phyloP scores from a whole-genome alignment of 2,113 vertebrate genomes.

The Amphilophus citrinellus region DNA sequence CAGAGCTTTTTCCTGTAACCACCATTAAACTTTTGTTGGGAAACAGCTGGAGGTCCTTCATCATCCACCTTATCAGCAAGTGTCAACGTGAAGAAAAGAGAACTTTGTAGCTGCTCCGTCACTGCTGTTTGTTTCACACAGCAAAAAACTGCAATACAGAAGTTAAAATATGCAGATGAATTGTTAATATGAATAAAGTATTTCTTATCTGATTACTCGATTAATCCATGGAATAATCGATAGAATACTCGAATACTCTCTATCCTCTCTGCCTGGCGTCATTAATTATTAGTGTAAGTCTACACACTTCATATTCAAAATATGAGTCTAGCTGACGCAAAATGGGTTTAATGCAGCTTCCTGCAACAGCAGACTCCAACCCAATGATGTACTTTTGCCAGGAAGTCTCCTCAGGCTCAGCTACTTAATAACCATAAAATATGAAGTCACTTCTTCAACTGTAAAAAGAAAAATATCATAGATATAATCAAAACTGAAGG shows the following conservation, averaged over 20 bases:
- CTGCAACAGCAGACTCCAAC: not conserved
- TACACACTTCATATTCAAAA: not conserved
- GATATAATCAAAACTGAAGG: conserved; percentile 1
- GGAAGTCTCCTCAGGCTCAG: not conserved
- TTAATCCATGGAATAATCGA: too few relatives aligned
- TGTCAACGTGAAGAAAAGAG: too few relatives aligned
- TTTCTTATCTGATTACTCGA: not conserved
- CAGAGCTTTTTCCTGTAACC: too few relatives aligned
- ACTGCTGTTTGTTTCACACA: too few relatives aligned
- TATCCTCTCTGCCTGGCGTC: not conserved
- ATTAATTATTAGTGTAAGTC: not conserved
- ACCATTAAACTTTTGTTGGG: too few relatives aligned
- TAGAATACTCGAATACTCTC: not conserved
- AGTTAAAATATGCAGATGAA: too few relatives aligned
- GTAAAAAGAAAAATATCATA: not conserved
- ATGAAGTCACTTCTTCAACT: not conserved
- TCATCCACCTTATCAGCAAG: too few relatives aligned
- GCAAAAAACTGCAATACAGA: too few relatives aligned
- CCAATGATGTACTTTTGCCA: not conserved
- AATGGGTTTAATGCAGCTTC: not conserved
- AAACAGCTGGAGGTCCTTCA: too few relatives aligned
- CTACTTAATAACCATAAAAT: not conserved
- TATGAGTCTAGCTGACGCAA: not conserved
- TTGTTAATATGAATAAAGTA: too few relatives aligned
- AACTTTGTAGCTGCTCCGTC: too few relatives aligned